Conservation (phyloP, 2,113 vertebrate genomes). For the Acanthochromis polyacanthus region DNA sequence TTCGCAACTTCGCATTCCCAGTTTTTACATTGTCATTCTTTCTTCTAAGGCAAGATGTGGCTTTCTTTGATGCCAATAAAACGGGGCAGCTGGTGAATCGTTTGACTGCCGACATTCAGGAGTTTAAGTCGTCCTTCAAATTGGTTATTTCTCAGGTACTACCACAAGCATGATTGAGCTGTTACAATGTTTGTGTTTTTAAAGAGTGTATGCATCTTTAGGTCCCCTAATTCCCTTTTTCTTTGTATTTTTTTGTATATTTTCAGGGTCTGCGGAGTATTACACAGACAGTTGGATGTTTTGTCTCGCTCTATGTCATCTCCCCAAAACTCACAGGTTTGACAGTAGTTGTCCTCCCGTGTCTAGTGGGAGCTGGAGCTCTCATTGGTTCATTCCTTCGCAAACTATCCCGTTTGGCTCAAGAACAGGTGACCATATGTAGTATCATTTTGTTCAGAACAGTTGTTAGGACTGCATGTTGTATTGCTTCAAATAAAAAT, state of each 20-base stretch:
- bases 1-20: too few species aligned
- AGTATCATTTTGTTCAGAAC: too few species aligned
- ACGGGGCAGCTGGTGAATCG: constrained; percentile 94
- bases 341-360: constrained; percentile 88
- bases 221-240: neutral
- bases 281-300: constrained; percentile 92
- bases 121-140: constrained; percentile 98
- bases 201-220: neutral
- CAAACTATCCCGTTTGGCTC: constrained; percentile 89
- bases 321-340: constrained; percentile 92
- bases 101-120: constrained; percentile 93
- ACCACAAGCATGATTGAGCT: neutral
- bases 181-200: neutral
- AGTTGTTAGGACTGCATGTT: too few species aligned
- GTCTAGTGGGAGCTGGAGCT: constrained; percentile 89
- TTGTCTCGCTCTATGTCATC: constrained; percentile 92
- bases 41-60: constrained; percentile 90
- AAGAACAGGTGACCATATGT: constrained; percentile 89
- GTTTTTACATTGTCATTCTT: neutral
- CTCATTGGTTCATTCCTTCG: constrained; percentile 91
- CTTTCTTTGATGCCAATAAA: constrained; percentile 93
- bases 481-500: too few species aligned
- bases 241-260: constrained; percentile 8
- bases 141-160: constrained; percentile 91
- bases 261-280: constrained; percentile 90